phyloP scores from a whole-genome alignment of 2,113 vertebrate species.

The Campylomormyrus tamandua region DNA sequence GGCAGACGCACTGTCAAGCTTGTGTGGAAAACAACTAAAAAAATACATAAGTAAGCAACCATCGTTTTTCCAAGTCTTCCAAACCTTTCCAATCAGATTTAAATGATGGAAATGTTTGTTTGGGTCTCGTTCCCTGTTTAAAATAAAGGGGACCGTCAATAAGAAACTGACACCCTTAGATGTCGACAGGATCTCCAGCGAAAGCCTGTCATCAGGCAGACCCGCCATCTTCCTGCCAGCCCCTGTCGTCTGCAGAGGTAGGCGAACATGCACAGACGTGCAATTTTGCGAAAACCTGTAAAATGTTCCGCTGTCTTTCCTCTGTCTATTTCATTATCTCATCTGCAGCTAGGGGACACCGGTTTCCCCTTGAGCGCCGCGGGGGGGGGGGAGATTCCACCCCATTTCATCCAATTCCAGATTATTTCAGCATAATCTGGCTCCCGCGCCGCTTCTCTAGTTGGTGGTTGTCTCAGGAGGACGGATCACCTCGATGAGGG shows the following conservation, averaged over 20 bases:
- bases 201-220: background rate
- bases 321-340: background rate
- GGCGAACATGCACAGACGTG: background rate
- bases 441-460: slow-evolving; percentile 23
- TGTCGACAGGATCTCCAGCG: background rate
- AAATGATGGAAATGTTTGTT: background rate
- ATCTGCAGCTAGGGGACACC: background rate
- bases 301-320: background rate
- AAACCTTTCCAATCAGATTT: background rate
- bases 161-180: background rate
- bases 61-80: background rate
- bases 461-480: background rate
- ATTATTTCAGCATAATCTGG: slow-evolving; percentile 35
- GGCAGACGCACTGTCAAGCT: background rate
- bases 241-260: background rate
- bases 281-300: background rate
- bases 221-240: background rate
- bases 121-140: background rate
- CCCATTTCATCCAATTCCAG: slow-evolving; percentile 22
- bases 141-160: background rate
- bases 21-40: background rate
- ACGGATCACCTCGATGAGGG: background rate
- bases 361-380: background rate
- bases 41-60: background rate
- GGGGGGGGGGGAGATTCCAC: slow-evolving; percentile 22